phyloP scores from a whole-genome alignment of 2,888 invertebrate genomes.

The Drosophila dives region DNA sequence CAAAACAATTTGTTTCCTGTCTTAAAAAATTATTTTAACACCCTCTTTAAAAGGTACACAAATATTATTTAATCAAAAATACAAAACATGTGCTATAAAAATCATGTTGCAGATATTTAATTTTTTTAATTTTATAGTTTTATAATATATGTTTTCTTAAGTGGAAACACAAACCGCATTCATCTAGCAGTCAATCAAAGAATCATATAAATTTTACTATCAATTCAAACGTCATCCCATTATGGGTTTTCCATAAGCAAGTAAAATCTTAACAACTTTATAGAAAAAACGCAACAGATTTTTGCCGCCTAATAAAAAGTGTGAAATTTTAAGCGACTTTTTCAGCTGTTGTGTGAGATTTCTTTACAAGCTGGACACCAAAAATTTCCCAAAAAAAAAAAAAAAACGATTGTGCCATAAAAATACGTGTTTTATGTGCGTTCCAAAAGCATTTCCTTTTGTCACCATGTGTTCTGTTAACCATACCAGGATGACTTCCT shows the following conservation, averaged over 20 bases:
- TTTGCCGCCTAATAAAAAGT: conserved; percentile 24
- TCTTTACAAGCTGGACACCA: conserved; percentile 7
- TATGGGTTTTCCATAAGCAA: no score
- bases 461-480: conserved; percentile 47
- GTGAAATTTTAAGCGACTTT: conserved; percentile 38
- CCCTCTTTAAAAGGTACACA: neutral
- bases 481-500: conserved; percentile 59
- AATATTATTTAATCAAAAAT: neutral
- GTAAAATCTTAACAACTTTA: neutral
- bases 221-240: neutral
- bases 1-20: neutral
- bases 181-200: neutral
- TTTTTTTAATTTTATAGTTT: neutral
- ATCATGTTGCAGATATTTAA: neutral
- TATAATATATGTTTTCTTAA: neutral
- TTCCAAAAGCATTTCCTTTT: conserved; percentile 60
- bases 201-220: neutral
- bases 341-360: conserved; percentile 22
- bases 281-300: neutral
- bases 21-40: neutral
- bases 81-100: neutral
- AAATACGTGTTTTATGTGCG: conserved; percentile 51
- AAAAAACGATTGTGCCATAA: conserved; percentile 46
- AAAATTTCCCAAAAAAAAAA: conserved; percentile 5
- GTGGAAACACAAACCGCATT: no score